Base-by-base conservation (phyloP, 92 coral and sea anemone species). In the Zoanthus gigantus region DNA sequence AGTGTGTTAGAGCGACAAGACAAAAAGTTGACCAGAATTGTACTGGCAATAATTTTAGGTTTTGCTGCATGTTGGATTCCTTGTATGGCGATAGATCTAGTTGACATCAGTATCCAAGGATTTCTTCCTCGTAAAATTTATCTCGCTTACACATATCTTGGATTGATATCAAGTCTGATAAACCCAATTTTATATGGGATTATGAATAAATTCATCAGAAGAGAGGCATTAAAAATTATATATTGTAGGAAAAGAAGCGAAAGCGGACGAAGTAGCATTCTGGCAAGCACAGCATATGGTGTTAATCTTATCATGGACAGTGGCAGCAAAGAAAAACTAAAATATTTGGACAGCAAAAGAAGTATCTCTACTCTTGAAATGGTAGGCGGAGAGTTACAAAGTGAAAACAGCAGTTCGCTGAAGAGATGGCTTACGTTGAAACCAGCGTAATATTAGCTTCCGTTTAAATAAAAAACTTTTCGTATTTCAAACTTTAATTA, bases 41-140 rank as follows among this genome's bases (percentile, higher is more conserved):
- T 95, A 8, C 50, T 93, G 14, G 91, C 94, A 23, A 95, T 95
- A 3, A 95, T 95, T 69, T 42, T 93, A 23, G 98, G 98, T 4
- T 95, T 95, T 71, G 90, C 92, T 0, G 83, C 90, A 4, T 95
- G 98, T 81, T 95, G 98, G 98, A 32, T 93, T 0, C 96, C 98
- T 5, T 95, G 98, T 63, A 92, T 92, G n/a, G 78, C 73, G 5
- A 93, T 95, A 5, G 98, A 95, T 73, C 74, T 93, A 8, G 85
- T 84, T 0, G 98, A 95, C 81, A 87, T 94, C 2, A 91, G 77
- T 34, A 60, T 66, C 23, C 65, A 66, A 1, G 63, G 32, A 0
- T 95, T 92, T 90, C 93, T 89, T 54, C 94, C 98, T 1, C 86
- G 98, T 18, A 89, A 91, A 47, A 85, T 95, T 1, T 95, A 95